Base-by-base conservation (phyloP, 2,113 vertebrate genomes). In the Heterotis niloticus region DNA sequence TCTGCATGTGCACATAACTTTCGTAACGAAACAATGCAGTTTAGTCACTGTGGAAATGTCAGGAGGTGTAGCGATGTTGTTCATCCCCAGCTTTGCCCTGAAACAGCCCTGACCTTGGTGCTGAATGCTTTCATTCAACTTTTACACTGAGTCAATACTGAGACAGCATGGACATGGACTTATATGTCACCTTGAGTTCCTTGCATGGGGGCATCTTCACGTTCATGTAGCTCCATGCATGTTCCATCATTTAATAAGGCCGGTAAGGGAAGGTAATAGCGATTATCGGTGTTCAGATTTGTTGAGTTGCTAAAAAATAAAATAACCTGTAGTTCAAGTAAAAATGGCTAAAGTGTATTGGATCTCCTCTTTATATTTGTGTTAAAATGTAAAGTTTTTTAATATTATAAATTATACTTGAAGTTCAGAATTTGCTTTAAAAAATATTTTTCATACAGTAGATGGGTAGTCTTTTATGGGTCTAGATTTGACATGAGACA, bases 71-170 rank as follows among this genome's bases (percentile, higher is more conserved):
- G 34, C 44, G 18, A 77, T 67, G 9, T 56, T 16, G 28, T 10
- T 11, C 44, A 51, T 10, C 69, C 69, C 16, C 1, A 14, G 69
- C 34, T 64, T 9, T 23, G 34, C 12, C 17, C 62, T 54, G 13
- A 56, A 44, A 7, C 34, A 44, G 71, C 24, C 84, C 87, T 89
- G 86, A 85, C 87, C 87, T 34, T 80, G 86, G 89, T 89, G 83
- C 90, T 90, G 88, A 80, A 80, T 10, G 60, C 34, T 68, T 52
- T 68, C 64, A 24, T 78, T 29, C 56, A 26, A 29, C 56, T 70
- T 77, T 81, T 62, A 66, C 52, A 68, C 81, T 82, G 26, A 65
- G 76, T 81, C 76, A 81, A 74, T 78, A 81, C 78, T 81, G 80
- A 81, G 76, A 67, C 51, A 78, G 64, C 44, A 68, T 16, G 44